Evolutionary conservation across 2,113 vertebrate species (phyloP), one percentile per base, ranked within the genome.

Genomic region (Carlito syrichta): DNA sequence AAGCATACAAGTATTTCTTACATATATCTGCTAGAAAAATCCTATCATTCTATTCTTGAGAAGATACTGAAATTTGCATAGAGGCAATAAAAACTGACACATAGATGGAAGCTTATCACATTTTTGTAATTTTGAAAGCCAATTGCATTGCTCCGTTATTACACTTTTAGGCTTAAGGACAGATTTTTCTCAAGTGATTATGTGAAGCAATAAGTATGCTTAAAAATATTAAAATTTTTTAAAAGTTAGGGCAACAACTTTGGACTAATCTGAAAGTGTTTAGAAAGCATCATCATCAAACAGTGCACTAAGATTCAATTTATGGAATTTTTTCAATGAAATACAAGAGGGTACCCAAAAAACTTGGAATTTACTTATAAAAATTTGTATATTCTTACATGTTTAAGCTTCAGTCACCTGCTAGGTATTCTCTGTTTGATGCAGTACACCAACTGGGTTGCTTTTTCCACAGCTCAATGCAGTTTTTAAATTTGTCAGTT

Each of bases 201-300:
- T 92, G 8, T 77, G 48, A 82, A 82, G 8, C 35, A 54, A 32
- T 48, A 83, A 85, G 27, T 71, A 8, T 3, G 16, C 76, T 16
- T 89, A 56, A 92, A 92, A 71, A n/a, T 84, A 74, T 89, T 71
- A 43, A 88, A 91, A n/a, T n/a, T n/a, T n/a, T n/a, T n/a, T 73
- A 50, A 94, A 77, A 66, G 27, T 48, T 60, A 50, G 30, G 30
- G 8, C 20, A 71, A 50, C 22, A 27, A 40, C 50, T 40, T 73
- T 87, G 58, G 40, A 78, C 56, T 58, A 12, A 14, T 38, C 40
- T 79, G 88, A 89, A 92, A 81, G 69, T 74, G 81, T 89, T 96
- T 89, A 69, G 63, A 92, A 91, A 43, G 62, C 32, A n/a, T 85
- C 40, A 17, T 58, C 35, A 62, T 82, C 50, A 76, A 45, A 35